Percentiles rank a stretch among this genome's conserved stretches.
These are phyloP conservation scores for Gambusia yucatana DNA, from an alignment of 2,797 vertebrate species.

Conservation along the genomic window DNA sequence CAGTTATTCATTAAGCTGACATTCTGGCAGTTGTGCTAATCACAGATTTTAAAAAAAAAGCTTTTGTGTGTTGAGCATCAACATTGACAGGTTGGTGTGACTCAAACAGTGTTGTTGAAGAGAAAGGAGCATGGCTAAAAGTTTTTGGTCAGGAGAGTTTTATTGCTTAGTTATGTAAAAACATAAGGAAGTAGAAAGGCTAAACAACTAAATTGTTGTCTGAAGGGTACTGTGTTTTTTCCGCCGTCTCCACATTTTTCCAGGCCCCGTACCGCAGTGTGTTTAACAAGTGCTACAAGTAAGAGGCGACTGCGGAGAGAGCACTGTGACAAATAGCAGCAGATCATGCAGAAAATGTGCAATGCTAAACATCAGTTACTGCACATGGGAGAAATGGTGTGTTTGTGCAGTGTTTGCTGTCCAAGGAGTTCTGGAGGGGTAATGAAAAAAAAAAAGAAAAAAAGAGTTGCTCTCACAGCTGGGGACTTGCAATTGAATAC, in stretches of 20 bases:
- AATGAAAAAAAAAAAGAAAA: conserved; percentile 43
- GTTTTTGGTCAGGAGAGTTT: conserved; percentile 23
- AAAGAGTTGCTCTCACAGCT: conserved; percentile 77
- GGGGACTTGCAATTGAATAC: conserved; percentile 79
- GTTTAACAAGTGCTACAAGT: conserved; percentile 72
- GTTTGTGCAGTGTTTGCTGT: conserved; percentile 83
- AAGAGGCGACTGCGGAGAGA: conserved; percentile 57
- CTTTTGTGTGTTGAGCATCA: conserved; percentile 55
- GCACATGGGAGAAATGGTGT: conserved; percentile 76
- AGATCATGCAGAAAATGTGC: conserved; percentile 87
- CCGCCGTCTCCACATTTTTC: conserved; percentile 43
- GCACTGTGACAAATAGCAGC: conserved; percentile 82
- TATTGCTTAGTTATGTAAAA: conserved; percentile 23
- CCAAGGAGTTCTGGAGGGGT: conserved; percentile 77
- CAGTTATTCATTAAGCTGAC: conserved; percentile 46
- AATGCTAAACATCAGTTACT: conserved; percentile 84
- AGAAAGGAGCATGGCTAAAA: conserved; percentile 7
- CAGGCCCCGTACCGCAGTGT: conserved; percentile 42
- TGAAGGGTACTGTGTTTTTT: conserved; percentile 29
- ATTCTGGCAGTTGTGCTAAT: conserved; percentile 11
- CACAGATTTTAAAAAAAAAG: conserved; percentile 11
- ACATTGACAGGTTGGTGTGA: conserved; percentile 8
- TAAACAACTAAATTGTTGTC: conserved; percentile 33
- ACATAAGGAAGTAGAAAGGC: conserved; percentile 9
- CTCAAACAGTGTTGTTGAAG: conserved; percentile 26